Evolutionary conservation across 2,888 invertebrate genomes (phyloP), one percentile per base, ranked within the genome.

Genomic region (Polydrusus tereticollis): DNA sequence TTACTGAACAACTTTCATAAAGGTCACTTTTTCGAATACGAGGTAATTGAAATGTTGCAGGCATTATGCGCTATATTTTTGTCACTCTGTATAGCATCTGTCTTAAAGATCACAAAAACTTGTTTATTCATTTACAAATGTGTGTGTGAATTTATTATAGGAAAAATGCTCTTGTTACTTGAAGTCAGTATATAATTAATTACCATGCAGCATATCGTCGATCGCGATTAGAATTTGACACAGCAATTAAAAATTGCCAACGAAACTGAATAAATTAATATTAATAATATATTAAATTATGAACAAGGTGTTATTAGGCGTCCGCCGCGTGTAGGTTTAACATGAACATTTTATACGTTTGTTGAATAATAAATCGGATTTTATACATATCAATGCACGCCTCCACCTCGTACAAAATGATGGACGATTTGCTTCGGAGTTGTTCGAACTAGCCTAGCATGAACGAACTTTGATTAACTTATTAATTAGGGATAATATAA

Each of bases 261-360:
- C 8, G 45, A 47, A 47, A 47, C 20, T 47, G 20, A 3, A 21
- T 43, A 47, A 66, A n/a, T n/a, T n/a, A n/a, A n/a, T n/a, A 66
- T 58, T 66, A 66, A 58, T 38, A 38, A 20, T 66, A 58, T 66
- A 41, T 58, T 58, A 58, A 55, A 52, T 66, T 16, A 67, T 70
- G 67, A 67, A 68, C 47, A 38, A 67, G 72, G 72, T 72, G 72
- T 66, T 67, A 63, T 68, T 72, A 67, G 67, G 23, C 43, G 50
- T 67, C 41, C 36, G 23, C 47, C 50, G 10, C 29, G 72, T 26
- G 72, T 72, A 67, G 72, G 72, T 55, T 63, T 67, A 58, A 68
- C 68, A 66, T 41, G 66, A 57, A 20, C n/a, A 43, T 23, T 43
- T 57, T 43, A 57, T 57, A 57, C 57, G 43, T 66, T 36, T 66